Base-by-base conservation (phyloP, 2,888 invertebrate genomes). In the Ariolimax columbianus region DNA sequence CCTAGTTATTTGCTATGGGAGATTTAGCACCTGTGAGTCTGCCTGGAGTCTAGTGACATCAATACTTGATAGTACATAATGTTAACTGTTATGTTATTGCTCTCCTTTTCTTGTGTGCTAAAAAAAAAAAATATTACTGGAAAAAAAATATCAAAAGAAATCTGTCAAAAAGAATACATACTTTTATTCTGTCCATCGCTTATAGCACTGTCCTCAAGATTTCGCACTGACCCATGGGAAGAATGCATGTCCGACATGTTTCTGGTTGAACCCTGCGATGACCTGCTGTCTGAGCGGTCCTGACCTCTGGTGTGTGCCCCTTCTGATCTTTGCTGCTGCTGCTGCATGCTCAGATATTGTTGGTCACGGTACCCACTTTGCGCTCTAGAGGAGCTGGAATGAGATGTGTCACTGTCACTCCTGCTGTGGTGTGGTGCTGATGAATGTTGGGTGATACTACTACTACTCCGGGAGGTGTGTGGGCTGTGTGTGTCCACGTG, bases 231-330 rank as follows among this genome's bases (percentile, higher is more conserved):
- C 33, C 93, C 92, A 79, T 92, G 92, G 9, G 92, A 92, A 30
- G 93, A 92, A 85, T 92, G 92, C 73, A 90, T 89, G 86, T 93
- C 93, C 19, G 91, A 91, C 88, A 91, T 89, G 87, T 95, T 95
- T 81, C 94, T 94, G 59, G 95, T 90, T 73, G 95, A 95, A 86
- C 95, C 95, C 91, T 95, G 95, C 87, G 95, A 95, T 66, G 95
- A 95, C 86, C 92, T 93, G 70, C 91, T 91, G 86, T 93, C 93
- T 11, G 92, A 92, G 19, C 11, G 55, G 19, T 55, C 55, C 19
- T 33, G 90, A 87, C 90, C 90, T 59, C 30, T 77, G 26, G 17
- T 43, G 88, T 81, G 33, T 77, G 73, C 51, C 51, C 47, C 82
- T 59, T 78, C 90, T 90, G 86, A 90, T 91, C 88, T 91, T 91